Evolutionary conservation across 2,797 vertebrate genomes (phyloP).

Genomic region (Sebastes itinus): DNA sequence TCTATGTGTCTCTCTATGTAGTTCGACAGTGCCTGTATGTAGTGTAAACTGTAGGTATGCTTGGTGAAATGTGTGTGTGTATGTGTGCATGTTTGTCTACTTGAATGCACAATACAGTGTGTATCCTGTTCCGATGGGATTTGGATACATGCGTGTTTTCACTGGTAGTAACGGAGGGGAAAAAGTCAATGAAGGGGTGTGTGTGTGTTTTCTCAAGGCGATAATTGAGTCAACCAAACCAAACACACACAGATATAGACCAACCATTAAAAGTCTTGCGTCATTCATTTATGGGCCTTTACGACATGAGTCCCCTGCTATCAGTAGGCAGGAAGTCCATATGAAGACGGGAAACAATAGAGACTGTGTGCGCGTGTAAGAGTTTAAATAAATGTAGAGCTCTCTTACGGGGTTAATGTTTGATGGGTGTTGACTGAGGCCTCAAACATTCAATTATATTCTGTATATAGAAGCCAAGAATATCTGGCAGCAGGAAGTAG

Average conservation of each 20-base stretch:
- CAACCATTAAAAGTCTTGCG: neutral
- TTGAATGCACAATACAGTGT: neutral
- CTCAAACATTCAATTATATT: neutral
- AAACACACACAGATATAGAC: neutral
- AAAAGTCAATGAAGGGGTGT: constrained; percentile 9
- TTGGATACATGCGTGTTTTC: neutral
- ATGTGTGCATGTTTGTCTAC: neutral
- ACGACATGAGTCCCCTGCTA: neutral
- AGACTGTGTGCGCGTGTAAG: neutral
- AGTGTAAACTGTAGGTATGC: neutral
- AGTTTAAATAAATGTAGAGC: neutral
- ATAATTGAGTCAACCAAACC: constrained; percentile 14
- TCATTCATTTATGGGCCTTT: constrained; percentile 8
- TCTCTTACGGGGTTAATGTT: constrained; percentile 13
- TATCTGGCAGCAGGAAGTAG: constrained; percentile 23
- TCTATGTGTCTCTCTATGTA: neutral
- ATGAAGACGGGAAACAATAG: constrained; percentile 21
- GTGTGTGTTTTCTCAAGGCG: constrained; percentile 22
- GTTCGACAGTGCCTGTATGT: neutral
- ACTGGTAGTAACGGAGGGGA: neutral
- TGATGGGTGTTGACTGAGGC: neutral
- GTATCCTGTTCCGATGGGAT: neutral
- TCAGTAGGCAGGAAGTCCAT: constrained; percentile 5
- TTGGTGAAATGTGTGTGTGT: neutral
- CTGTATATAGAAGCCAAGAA: constrained; percentile 20